Evolutionary conservation across 2,797 vertebrate species (phyloP).

Genomic region (Oreonectes daqikongensis): DNA sequence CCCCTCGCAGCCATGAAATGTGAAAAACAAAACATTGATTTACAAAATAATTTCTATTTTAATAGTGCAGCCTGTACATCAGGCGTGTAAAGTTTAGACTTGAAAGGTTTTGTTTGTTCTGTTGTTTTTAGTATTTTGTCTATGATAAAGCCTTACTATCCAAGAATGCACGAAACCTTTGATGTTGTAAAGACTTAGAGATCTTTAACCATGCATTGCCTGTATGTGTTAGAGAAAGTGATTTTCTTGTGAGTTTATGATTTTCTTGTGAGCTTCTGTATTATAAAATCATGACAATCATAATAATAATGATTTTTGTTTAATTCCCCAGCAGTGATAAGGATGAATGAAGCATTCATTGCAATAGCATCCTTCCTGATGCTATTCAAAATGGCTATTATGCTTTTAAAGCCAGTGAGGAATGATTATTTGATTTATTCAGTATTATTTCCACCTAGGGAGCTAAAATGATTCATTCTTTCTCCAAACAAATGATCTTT

Average conservation of each 20-base stretch:
- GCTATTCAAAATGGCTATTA: background rate
- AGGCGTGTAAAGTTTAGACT: slow-evolving; percentile 1
- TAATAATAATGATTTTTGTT: background rate
- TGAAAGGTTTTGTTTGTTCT: slow-evolving; percentile 33
- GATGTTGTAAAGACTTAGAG: slow-evolving; percentile 25
- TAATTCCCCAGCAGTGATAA: background rate
- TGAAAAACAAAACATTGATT: slow-evolving; percentile 18
- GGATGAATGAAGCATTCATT: background rate
- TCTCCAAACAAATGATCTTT: background rate
- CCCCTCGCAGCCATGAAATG: slow-evolving; percentile 6
- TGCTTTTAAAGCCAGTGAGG: background rate
- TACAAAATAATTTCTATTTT: slow-evolving; percentile 19
- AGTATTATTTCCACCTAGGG: background rate
- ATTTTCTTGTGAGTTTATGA: background rate
- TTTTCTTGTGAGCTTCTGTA: background rate
- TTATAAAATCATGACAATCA: background rate
- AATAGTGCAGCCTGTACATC: background rate
- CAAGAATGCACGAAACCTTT: slow-evolving; percentile 27
- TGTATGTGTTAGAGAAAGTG: background rate
- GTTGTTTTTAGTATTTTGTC: slow-evolving; percentile 1
- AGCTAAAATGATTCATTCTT: background rate
- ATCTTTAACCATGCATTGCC: slow-evolving; percentile 13
- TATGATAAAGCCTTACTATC: slow-evolving; percentile 5
- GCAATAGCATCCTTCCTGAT: background rate
- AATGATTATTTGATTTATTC: background rate